phyloP scores from a whole-genome alignment of 1,140 invertebrate species.

The Hyposmocoma kahamanoa region DNA sequence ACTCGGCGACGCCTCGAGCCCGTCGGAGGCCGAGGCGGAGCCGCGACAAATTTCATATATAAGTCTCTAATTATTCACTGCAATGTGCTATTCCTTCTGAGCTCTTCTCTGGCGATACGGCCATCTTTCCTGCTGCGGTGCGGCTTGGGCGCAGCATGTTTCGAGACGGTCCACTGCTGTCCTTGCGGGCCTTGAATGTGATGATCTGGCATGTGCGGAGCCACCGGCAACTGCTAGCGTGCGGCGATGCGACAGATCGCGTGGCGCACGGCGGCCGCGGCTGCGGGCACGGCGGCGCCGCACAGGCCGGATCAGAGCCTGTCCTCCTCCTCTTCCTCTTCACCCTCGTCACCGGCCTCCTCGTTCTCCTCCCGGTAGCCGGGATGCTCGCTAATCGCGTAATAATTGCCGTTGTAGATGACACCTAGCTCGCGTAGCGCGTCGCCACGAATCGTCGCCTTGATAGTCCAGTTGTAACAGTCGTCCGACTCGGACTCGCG shows the following conservation, averaged over 20 bases:
- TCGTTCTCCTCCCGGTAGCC: conserved; percentile 92
- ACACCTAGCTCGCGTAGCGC: conserved; percentile 91
- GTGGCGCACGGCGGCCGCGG: conserved; percentile 60
- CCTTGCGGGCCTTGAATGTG: no score
- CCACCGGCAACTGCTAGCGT: conserved; percentile 37
- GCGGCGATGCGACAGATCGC: conserved; percentile 61
- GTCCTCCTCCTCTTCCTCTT: conserved; percentile 86
- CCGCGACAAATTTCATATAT: conserved; percentile 47
- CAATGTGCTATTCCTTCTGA: conserved; percentile 15
- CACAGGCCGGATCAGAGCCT: conserved; percentile 80
- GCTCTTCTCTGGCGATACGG: conserved; percentile 9
- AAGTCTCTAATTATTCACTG: conserved; percentile 63
- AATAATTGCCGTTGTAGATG: conserved; percentile 96
- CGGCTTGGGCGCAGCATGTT: no score
- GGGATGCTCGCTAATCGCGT: conserved; percentile 94
- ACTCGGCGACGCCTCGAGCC: conserved; percentile 23
- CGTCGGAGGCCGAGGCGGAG: conserved; percentile 10
- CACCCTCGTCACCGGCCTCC: conserved; percentile 85
- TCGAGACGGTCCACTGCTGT: no score
- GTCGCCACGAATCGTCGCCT: conserved; percentile 92
- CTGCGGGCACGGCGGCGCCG: conserved; percentile 64
- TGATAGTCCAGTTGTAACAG: conserved; percentile 96
- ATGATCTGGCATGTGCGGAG: conserved; percentile 11
- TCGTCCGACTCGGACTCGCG: conserved; percentile 92
- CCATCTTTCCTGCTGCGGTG: neutral